Conservation (phyloP, 2,888 invertebrate genomes). For the Phyto melanocephala region DNA sequence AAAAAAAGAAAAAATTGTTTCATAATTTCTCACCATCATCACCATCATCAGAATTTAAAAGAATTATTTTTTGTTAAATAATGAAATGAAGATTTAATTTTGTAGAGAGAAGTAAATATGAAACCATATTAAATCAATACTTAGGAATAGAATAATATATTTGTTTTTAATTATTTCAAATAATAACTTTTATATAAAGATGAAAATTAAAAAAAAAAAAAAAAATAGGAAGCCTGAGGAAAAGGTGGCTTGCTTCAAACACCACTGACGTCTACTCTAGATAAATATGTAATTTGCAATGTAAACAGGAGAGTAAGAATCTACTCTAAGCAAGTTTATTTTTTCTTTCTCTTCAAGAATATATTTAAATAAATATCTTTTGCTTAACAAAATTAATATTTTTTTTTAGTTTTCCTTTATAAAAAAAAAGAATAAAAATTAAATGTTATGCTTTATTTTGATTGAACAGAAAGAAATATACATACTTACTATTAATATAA, state of each 20-base stretch:
- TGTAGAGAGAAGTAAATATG: conserved; percentile 50
- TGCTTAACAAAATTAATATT: background rate
- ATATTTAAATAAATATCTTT: conserved; percentile 12
- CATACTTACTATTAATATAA: conserved; percentile 22
- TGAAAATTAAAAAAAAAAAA: background rate
- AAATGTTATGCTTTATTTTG: conserved; percentile 57
- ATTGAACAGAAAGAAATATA: conserved; percentile 56
- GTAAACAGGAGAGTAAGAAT: conserved; percentile 6
- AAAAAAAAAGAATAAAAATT: conserved; percentile 26
- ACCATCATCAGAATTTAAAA: conserved; percentile 38
- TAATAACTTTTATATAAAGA: conserved; percentile 4
- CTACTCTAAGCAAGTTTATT: conserved; percentile 13
- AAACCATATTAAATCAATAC: conserved; percentile 14
- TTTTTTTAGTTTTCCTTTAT: background rate
- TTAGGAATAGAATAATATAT: conserved; percentile 5
- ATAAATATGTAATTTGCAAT: background rate
- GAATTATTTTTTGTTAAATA: conserved; percentile 62
- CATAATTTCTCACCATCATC: conserved; percentile 49
- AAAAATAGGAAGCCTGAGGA: background rate
- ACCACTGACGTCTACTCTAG: conserved; percentile 35
- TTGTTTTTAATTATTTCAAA: conserved; percentile 14
- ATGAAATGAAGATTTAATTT: conserved; percentile 56
- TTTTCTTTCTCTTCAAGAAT: conserved; percentile 22
- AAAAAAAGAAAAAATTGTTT: conserved; percentile 55
- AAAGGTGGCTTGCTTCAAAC: conserved; percentile 31